phyloP scores from a whole-genome alignment of 2,797 vertebrate genomes.

The Morelia viridis region DNA sequence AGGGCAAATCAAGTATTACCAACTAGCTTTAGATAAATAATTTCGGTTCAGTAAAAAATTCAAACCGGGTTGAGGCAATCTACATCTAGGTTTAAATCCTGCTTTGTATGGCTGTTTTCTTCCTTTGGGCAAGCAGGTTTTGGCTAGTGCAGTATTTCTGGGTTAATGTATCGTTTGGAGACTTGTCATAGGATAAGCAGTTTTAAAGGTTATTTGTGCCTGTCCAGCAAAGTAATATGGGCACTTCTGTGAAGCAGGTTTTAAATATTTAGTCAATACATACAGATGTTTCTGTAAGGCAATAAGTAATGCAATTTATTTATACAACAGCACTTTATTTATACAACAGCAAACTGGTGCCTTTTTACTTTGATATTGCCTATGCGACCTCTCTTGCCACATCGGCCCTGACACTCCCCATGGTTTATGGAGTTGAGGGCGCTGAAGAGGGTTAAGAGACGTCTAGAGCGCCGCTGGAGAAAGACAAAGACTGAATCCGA shows the following conservation, averaged over 20 bases:
- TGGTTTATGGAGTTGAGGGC: no score
- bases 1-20: no score
- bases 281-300: background rate
- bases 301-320: background rate
- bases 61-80: background rate
- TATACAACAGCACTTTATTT: background rate
- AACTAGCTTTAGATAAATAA: background rate
- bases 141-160: background rate
- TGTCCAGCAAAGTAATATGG: background rate
- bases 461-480: no score
- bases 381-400: background rate
- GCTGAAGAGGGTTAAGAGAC: no score
- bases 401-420: no score
- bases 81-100: no score
- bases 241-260: background rate
- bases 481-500: no score
- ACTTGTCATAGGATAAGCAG: background rate
- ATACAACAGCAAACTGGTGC: background rate
- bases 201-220: background rate
- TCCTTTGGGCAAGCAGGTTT: background rate
- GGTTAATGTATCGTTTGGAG: background rate
- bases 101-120: background rate
- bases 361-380: background rate
- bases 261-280: background rate
- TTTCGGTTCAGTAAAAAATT: background rate